Base-by-base conservation (phyloP, 2,888 invertebrate species). In the Crematogaster levior region DNA sequence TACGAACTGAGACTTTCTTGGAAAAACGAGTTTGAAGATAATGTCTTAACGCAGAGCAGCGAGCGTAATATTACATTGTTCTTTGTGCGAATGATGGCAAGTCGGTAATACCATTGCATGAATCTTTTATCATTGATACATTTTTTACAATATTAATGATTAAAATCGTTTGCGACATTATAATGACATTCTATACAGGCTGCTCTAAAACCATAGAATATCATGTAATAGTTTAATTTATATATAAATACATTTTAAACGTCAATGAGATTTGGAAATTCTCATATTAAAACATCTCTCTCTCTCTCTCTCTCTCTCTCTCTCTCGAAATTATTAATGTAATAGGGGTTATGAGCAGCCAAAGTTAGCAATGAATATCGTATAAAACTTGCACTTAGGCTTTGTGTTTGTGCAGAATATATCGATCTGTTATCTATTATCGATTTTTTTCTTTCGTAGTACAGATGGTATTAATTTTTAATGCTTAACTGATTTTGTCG, bases 1-100 rank as follows among this genome's bases (percentile, higher is more conserved):
- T 70, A 77, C 68, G 72, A 70, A 77, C 77, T 56, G 72, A 56
- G 56, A 79, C 72, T 72, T 4, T 65, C 72, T 79, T 43, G 56
- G 73, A 77, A 70, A 77, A 77, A 70, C 21, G 43, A 77, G 56
- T 72, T 77, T 77, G 70, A 77, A 77, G 77, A 72, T 77, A 77
- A 77, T 70, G 72, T 72, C 56, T 77, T 77, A 77, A 70, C 72
- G 77, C 43, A 56, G 70, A 77, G 70, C 43, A 18, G 24, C 56
- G 56, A 70, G 30, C 43, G 56, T 77, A 77, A 70, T 77, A 70
- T 79, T 79, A 56, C 43, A 43, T 53, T 77, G 72, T 43, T 70
- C 56, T 56, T 79, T 79, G 77, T 56, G 56, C 34, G 34, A 56
- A 70, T 21, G 72, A 70, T 56, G 72, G 56, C 37, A 70, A 79